Evolutionary conservation across 2,113 vertebrate genomes (phyloP), one percentile per base, ranked within the genome.

Genomic region (Eidolon helvum): DNA sequence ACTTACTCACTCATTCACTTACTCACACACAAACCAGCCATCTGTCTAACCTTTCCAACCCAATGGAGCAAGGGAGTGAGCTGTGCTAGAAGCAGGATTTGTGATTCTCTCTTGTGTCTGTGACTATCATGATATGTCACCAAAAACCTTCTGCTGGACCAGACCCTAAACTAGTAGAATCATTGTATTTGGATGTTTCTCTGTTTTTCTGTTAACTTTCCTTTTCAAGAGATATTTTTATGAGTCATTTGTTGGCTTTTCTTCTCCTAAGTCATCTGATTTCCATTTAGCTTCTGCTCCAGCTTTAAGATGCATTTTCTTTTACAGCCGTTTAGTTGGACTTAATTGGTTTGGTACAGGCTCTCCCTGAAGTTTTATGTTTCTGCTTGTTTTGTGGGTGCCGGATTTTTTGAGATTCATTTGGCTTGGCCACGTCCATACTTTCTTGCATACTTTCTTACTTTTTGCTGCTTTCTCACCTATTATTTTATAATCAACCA

Each of bases 251-350:
- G 30, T 82, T 96, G 69, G 95, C 66, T 87, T 96, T 65, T 87
- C 75, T 84, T 93, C 55, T 83, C 83, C 59, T 24, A 59, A 94
- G 71, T 96, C 79, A 96, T 97, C 93, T 72, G 94, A 87, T 87
- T 97, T 96, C 38, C 65, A 78, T 79, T 98, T 97, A 97, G n/a
- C 50, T 92, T 96, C 89, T 83, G 57, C 92, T 85, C 80, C 63
- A 45, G 61, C 48, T 89, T 97, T 79, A 75, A 93, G 28, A 85
- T 3, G 63, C 0, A 1, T 61, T 91, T 80, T 95, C 50, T 75
- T 95, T 92, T 71, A 33, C 16, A 72, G 38, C 55, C 74, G 10
- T 87, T 80, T 26, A 53, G 43, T 38, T 24, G 40, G 12, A 35
- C 45, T 85, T 95, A 28, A 82, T 72, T 38, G 71, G 40, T n/a